Evolutionary conservation across 2,113 vertebrate genomes (phyloP), one percentile per base, ranked within the genome.

Genomic region (Sphaerodactylus townsendi): DNA sequence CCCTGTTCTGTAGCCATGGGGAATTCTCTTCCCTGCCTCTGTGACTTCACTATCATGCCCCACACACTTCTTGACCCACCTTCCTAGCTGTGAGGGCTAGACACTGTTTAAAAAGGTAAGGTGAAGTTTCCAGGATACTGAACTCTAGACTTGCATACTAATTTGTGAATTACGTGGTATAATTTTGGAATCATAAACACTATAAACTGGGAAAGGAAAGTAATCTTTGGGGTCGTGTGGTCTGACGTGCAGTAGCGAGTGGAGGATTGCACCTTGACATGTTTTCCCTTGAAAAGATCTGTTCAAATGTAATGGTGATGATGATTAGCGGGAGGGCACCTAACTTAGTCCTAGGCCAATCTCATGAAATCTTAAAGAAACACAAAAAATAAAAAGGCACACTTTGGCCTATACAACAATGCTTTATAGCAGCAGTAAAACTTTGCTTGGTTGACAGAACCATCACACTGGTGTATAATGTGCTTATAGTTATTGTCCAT

Each of bases 371-470:
- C 50, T 72, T 68, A 21, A 69, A n/a, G 72, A 79, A 46, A 35
- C 76, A 84, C 37, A 62, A 64, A 64, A 91, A 7, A 62, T 28
- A 92, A 93, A 94, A 97, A 97, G 97, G 96, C 96, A 96, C 95
- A 92, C 91, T 81, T 87, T 79, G 83, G 96, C 96, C 93, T 88
- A 30, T 78, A 84, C 84, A 89, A 84, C 83, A 89, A 91, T 90
- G 89, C 90, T 95, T 89, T 88, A 89, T 69, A 92, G 90, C 81
- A 94, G 88, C 85, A 89, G 81, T 90, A 28, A 84, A 81, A 77
- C 86, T 65, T 88, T 94, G 91, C 85, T 91, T 79, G 0, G 88
- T 87, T 92, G 90, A 71, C 64, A 86, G 71, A 93, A 92, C 83
- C 68, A 71, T 87, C 84, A 87, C 25, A 69, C 69, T 69, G 89